Evolutionary conservation across 2,113 vertebrate genomes (phyloP).

Genomic region (Chunga burmeisteri): DNA sequence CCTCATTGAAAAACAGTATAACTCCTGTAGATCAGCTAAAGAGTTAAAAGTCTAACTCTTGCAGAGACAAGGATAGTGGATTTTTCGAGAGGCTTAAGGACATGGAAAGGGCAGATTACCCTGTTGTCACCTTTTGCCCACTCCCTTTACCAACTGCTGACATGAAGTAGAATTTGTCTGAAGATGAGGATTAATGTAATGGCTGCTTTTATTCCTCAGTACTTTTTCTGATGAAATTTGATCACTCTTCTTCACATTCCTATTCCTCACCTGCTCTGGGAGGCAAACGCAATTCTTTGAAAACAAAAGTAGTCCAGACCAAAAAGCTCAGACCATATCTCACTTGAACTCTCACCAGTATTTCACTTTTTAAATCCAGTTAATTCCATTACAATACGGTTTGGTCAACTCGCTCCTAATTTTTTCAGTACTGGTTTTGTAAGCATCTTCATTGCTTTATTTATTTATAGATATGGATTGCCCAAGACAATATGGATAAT

Average conservation of each 20-base stretch:
- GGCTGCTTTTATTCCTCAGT: constrained; percentile 62
- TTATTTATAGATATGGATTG: background rate
- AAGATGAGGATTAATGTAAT: constrained; percentile 76
- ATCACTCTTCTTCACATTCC: constrained; percentile 66
- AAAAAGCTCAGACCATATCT: constrained; percentile 34
- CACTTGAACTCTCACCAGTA: background rate
- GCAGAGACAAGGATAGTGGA: background rate
- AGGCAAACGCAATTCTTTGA: constrained; percentile 68
- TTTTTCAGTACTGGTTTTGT: background rate
- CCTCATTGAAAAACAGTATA: background rate
- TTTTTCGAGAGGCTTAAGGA: constrained; percentile 33
- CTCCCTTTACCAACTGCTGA: constrained; percentile 68
- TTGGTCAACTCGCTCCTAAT: background rate
- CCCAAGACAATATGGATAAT: background rate
- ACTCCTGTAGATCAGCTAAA: background rate
- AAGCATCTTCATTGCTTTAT: background rate
- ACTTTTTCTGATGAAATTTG: constrained; percentile 68
- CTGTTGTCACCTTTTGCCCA: constrained; percentile 67
- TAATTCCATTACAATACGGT: constrained; percentile 37
- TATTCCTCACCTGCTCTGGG: constrained; percentile 72
- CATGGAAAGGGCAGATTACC: constrained; percentile 47
- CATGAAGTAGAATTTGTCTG: constrained; percentile 63
- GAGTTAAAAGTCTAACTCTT: background rate
- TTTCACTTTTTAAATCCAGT: background rate
- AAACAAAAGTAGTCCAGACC: constrained; percentile 63